Evolutionary conservation across 2,797 vertebrate species (phyloP), one percentile per base, ranked within the genome.

Genomic region (Scolopax rusticola): DNA sequence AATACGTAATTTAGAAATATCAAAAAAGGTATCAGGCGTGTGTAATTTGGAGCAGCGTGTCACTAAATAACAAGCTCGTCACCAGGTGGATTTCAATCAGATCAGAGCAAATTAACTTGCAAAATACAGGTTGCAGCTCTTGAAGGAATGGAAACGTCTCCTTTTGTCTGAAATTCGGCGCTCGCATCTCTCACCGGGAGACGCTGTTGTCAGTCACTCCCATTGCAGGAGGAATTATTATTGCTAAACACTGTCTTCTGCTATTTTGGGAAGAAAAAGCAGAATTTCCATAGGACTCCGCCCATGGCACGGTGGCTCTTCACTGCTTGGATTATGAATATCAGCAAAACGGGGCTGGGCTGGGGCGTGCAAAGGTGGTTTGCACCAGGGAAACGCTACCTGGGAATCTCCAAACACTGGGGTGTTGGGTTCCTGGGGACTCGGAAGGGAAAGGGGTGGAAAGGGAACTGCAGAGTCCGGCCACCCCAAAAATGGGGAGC

Each of bases 21-120:
- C 91, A 47, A 32, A 36, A 50, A 30, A 38, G 47, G 50, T 1
- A 36, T 15, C 0, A 6, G 79, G 48, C 30, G 94, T 36, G 36
- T 87, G 84, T 77, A 41, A 57, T 81, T 68, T 36, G 82, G 73
- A 96, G 69, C 89, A 79, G 36, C 12, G 73, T 95, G 95, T 94
- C 96, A 93, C 87, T 24, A 27, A 61, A 89, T 17, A 82, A 30
- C 51, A 30, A 73, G 80, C 85, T 56, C 23, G 0, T 77, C 64
- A 4, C 82, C 19, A 2, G 80, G 87, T 48, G 73, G 87, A 32
- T 95, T 82, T 93, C 91, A 60, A 67, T 28, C 47, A 11, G 56
- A 71, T 6, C 0, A 0, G 54, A 91, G 77, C 56, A 11, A 91
- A 79, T 95, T 63, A 41, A 84, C 83, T 74, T 90, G 91, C 87